Evolutionary conservation across 2,888 invertebrate genomes (phyloP).

Genomic region (Venusia cambrica): DNA sequence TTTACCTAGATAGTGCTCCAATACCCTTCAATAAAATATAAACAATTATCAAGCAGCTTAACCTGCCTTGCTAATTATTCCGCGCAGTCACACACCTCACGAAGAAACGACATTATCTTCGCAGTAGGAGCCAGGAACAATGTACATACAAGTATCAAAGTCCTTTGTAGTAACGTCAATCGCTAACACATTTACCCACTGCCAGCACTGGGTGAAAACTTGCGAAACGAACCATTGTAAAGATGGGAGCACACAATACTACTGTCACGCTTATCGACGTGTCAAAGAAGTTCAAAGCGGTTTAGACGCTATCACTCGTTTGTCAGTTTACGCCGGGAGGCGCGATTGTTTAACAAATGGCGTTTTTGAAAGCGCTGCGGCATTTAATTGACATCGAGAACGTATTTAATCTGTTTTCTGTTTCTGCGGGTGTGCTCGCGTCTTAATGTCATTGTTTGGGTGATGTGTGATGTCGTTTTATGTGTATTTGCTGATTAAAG

Average conservation of each 20-base stretch:
- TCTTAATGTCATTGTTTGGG: constrained; percentile 53
- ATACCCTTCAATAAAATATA: not conserved
- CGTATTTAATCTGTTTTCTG: constrained; percentile 30
- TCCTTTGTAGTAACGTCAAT: constrained; percentile 65
- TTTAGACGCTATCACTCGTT: constrained; percentile 63
- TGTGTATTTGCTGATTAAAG: constrained; percentile 13
- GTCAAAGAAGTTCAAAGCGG: constrained; percentile 79
- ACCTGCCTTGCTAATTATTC: constrained; percentile 43
- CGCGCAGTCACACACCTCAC: constrained; percentile 36
- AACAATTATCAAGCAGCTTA: not conserved
- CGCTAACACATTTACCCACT: constrained; percentile 78
- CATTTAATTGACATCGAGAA: constrained; percentile 32
- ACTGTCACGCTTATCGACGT: constrained; percentile 68
- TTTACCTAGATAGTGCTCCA: too few relatives aligned
- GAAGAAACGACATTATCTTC: constrained; percentile 65
- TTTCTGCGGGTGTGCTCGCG: constrained; percentile 36
- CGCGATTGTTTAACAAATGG: constrained; percentile 72
- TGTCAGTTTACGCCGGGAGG: constrained; percentile 69
- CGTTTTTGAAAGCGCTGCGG: constrained; percentile 48
- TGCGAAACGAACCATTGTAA: constrained; percentile 73
- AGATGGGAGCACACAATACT: constrained; percentile 35
- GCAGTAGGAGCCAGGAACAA: constrained; percentile 53
- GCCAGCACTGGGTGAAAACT: constrained; percentile 70
- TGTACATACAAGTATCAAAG: constrained; percentile 18
- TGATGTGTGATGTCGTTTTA: constrained; percentile 45